A percentile compares a stretch with the other conserved stretches of the same genome.
Evolutionary conservation across 2,888 invertebrate species (phyloP).

Genomic region (Phalera bucephala): DNA sequence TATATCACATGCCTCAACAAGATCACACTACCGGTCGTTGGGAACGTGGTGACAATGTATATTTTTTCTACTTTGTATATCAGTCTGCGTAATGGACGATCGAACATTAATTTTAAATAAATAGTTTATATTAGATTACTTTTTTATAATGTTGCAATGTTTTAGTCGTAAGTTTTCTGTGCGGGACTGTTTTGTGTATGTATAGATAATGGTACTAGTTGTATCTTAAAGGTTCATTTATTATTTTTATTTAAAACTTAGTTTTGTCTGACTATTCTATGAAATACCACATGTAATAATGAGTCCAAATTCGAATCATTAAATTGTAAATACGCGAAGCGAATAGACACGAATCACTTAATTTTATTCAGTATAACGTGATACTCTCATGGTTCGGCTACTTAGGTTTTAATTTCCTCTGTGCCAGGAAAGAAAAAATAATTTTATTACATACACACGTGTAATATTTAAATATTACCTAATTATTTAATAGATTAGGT

Average conservation of each 20-base stretch:
- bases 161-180: conserved; percentile 53
- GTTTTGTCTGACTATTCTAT: too few relatives aligned
- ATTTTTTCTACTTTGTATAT: conserved; percentile 80
- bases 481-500: conserved; percentile 36
- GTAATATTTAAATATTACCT: conserved; percentile 51
- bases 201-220: conserved; percentile 47
- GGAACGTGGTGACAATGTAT: conserved; percentile 69
- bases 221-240: conserved; percentile 33
- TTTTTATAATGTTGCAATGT: conserved; percentile 68
- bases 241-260: too few relatives aligned
- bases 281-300: conserved; percentile 12
- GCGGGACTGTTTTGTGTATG: conserved; percentile 59
- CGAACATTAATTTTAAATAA: conserved; percentile 50
- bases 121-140: conserved; percentile 53
- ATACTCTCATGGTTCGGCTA: conserved; percentile 29
- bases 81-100: conserved; percentile 52
- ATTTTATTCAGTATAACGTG: conserved; percentile 23
- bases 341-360: conserved; percentile 41
- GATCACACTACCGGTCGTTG: conserved; percentile 39
- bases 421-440: conserved; percentile 35
- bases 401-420: conserved; percentile 31
- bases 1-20: not conserved
- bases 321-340: conserved; percentile 61
- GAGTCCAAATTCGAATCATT: conserved; percentile 20
- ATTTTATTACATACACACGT: conserved; percentile 46